phyloP scores from a whole-genome alignment of 2,888 invertebrate species.

The Acholoe squamosa region DNA sequence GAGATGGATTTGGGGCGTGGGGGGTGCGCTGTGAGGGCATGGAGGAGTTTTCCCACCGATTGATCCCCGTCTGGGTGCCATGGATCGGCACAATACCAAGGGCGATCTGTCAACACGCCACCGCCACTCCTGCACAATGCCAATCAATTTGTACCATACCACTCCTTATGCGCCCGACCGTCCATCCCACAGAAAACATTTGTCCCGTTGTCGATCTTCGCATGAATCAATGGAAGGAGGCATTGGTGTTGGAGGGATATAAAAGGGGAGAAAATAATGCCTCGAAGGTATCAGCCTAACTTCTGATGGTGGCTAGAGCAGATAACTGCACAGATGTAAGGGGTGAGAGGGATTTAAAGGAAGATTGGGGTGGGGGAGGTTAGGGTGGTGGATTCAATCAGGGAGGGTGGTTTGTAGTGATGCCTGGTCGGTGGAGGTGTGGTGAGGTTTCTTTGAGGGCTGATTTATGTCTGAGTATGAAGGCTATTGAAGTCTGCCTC shows the following conservation, averaged over 20 bases:
- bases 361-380: neutral
- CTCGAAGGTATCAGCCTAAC: neutral
- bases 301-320: neutral
- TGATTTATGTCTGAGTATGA: neutral
- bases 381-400: neutral
- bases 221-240: neutral
- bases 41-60: constrained; percentile 5
- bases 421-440: neutral
- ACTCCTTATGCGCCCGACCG: neutral
- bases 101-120: constrained; percentile 34
- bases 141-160: constrained; percentile 6
- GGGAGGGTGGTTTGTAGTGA: neutral
- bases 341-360: neutral
- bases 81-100: constrained; percentile 17
- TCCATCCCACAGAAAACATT: constrained; percentile 22
- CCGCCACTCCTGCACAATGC: constrained; percentile 6
- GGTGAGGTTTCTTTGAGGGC: neutral
- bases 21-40: neutral
- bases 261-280: neutral
- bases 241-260: neutral
- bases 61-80: neutral
- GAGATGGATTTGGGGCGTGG: neutral
- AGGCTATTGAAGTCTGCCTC: neutral
- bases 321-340: neutral
- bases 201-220: neutral